Base-by-base conservation (phyloP, 2,888 invertebrate genomes). In the Chrysina gloriosa region DNA sequence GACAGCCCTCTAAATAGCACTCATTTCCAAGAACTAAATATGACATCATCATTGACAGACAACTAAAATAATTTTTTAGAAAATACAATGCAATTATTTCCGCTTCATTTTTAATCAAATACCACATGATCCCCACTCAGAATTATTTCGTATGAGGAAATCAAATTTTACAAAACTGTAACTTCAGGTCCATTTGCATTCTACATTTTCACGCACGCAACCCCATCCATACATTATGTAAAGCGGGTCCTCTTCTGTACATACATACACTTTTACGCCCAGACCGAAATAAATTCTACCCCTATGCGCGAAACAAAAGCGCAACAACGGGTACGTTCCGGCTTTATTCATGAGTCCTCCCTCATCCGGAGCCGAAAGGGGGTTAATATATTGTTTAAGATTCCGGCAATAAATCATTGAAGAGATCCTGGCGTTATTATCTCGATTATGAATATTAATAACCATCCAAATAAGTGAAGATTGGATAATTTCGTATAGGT, bases 381-480 rank as follows among this genome's bases (percentile, higher is more conserved):
- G 7, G n/a, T 36, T 54, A 54, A 54, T 54, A 29, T 54, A 31
- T 54, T 54, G 54, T 54, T 34, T 54, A n/a, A 54, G 54, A 31
- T 54, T 31, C 34, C 6, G 9, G 34, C 31, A 31, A 54, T 54
- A 54, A 31, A 54, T 54, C 54, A 54, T 16, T 31, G 16, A 16
- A 9, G 31, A 16, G 31, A 54, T 54, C 19, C 34, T 34, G 31
- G 31, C 54, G 54, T 54, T 54, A 54, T 54, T 54, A 54, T 54
- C 21, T 54, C 54, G 54, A 54, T 54, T 54, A 54, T 54, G 54
- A 54, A 54, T 54, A 54, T 54, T 54, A 54, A 54, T 48, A 48
- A 48, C 48, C 25, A 25, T 48, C 27, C 25, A 25, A 36, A 36
- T 14, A 36, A 36, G 11, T 36, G 36, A n/a, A 14, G 36, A 36